A percentile compares a stretch with the other conserved stretches of the same genome.
These are phyloP conservation scores for Loris lydekkerianus DNA, from an alignment of 2,797 vertebrate species.

Conservation along the genomic window DNA sequence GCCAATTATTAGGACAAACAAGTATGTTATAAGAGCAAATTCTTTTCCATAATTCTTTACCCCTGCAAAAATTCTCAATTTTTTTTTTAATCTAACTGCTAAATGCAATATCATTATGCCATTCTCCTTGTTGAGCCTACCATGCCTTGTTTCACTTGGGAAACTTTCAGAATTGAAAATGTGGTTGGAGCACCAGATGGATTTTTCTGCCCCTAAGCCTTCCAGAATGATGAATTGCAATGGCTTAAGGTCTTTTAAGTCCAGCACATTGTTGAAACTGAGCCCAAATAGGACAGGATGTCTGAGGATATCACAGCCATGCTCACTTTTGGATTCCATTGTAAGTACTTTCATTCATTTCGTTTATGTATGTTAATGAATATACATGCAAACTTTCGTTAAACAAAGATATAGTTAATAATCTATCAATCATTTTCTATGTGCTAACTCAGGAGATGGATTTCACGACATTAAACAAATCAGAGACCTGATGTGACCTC, in stretches of 20 bases:
- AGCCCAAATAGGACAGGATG: not conserved
- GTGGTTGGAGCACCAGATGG: slow-evolving; percentile 62
- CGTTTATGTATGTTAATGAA: slow-evolving; percentile 28
- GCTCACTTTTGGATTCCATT: not conserved
- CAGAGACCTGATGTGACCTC: not conserved
- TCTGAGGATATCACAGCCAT: slow-evolving; percentile 45
- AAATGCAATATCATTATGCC: not conserved
- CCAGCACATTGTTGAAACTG: slow-evolving; percentile 15
- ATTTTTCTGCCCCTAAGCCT: slow-evolving; percentile 58
- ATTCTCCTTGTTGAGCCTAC: slow-evolving; percentile 49
- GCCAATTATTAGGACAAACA: slow-evolving; percentile 26
- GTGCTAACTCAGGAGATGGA: not conserved
- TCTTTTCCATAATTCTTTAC: slow-evolving; percentile 33
- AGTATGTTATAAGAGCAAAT: not conserved
- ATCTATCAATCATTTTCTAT: not conserved
- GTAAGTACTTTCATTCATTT: slow-evolving; percentile 29
- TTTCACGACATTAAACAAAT: not conserved
- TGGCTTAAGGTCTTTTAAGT: slow-evolving; percentile 55
- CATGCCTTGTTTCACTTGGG: slow-evolving; percentile 61
- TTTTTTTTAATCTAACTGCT: not conserved
- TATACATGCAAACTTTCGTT: not conserved
- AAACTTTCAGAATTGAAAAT: slow-evolving; percentile 75
- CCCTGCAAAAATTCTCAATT: not conserved
- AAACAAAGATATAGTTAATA: not conserved
- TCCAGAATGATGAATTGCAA: slow-evolving; percentile 66